These are phyloP conservation scores for Myotis findleyi DNA, from an alignment of 2,797 vertebrate genomes.

Conservation along the genomic window DNA sequence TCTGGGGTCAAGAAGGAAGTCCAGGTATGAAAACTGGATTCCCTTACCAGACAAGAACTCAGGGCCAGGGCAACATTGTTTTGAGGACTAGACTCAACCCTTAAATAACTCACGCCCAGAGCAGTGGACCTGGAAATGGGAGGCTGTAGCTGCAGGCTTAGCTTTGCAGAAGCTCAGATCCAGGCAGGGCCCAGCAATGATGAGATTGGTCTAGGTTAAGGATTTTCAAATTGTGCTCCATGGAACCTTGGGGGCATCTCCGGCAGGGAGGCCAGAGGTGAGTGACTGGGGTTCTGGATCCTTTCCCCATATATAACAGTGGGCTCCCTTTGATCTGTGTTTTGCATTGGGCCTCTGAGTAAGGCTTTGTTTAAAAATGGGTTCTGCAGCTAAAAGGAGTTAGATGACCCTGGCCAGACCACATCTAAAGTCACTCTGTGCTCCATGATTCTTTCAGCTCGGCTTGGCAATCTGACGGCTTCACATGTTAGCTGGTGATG, in stretches of 20 bases:
- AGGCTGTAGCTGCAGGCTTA: not conserved
- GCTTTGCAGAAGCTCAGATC: not conserved
- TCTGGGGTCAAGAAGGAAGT: not conserved
- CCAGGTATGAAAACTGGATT: not conserved
- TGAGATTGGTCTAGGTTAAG: not conserved
- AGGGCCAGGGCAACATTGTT: not conserved
- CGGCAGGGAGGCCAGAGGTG: not conserved
- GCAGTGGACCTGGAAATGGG: not conserved
- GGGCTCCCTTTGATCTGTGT: not conserved
- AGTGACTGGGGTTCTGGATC: not conserved
- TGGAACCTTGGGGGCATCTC: not conserved
- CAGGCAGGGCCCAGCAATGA: not conserved
- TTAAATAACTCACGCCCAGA: not conserved
- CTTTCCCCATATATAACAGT: not conserved
- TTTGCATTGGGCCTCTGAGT: not conserved
- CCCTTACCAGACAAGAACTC: not conserved
- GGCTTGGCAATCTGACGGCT: not conserved
- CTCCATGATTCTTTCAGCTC: not conserved
- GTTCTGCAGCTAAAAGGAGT: not conserved
- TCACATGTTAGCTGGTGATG: not conserved
- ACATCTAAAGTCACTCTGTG: not conserved
- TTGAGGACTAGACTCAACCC: not conserved
- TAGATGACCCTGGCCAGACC: not conserved
- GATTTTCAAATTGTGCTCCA: conserved; percentile 8
- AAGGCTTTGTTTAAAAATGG: not conserved